Base-by-base conservation (phyloP, 2,113 vertebrate genomes). In the Butastur rufipennis region DNA sequence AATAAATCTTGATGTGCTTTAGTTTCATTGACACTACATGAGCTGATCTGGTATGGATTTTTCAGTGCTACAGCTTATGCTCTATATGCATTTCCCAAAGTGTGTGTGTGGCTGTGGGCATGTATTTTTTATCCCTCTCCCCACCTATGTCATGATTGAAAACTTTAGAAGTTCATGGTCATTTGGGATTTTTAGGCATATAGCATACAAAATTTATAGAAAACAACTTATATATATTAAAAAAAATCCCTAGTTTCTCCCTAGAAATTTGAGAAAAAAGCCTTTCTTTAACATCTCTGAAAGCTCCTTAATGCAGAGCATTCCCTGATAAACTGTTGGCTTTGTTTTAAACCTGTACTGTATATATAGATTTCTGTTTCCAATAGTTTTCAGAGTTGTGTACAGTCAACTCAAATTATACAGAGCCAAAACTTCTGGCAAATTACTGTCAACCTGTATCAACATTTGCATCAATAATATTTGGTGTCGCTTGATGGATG, bases 361-460 rank as follows among this genome's bases (percentile, higher is more conserved):
- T 80, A 34, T 55, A 42, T 48, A 77, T 11, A 70, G 6, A 45
- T 85, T 88, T 90, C 86, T 88, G 42, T 95, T 96, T 95, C 91
- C 25, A 78, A n/a, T 66, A 78, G 55, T 70, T 91, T 90, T 81
- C 59, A 71, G 86, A 90, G 59, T 50, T 86, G 50, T 65, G 29
- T 85, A 72, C 58, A 70, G 55, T 88, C 91, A 86, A 70, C 31
- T 92, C 45, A 34, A 84, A 94, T 88, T 86, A 94, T 47, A 59
- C 59, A 84, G 75, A 91, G 40, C 53, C 67, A 70, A 93, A 95
- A 88, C 20, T 88, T 83, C 11, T 83, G 72, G 75, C 50, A 90
- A 83, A 86, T 88, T 86, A 36, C 82, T 93, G 94, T 90, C 93
- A 73, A 83, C 75, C 79, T 73, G 45, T 50, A 88, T 91, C 81